Base-by-base conservation (phyloP, 1,140 invertebrate species). In the Maconellicoccus hirsutus region DNA sequence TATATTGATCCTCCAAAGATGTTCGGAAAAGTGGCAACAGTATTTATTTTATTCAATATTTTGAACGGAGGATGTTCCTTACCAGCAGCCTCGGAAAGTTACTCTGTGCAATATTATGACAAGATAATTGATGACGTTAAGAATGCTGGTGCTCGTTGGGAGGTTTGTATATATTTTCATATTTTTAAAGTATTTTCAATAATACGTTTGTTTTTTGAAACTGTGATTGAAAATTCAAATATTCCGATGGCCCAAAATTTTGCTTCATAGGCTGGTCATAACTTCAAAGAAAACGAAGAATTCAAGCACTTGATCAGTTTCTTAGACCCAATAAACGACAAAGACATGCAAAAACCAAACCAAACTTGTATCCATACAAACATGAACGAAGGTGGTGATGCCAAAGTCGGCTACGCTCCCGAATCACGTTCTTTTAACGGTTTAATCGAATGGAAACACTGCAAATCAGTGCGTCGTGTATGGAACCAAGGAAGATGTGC, bases 361-460 rank as follows among this genome's bases (percentile, higher is more conserved):
- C 25, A 12, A 66, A 12, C 19, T 23, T 4, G 12, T 3, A 16
- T 52, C 6, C n/a, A 52, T 52, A 3, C 42, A 52, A 6, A 52
- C 42, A 6, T 3, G n/a, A 52, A 33, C 12, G 29, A 59, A 19
- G 10, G 1, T 4, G 10, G 6, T 25, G 10, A n/a, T n/a, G n/a
- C 8, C 10, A 22, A 16, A 26, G 61, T 66, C 2, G 22, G 22
- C 4, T 22, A 66, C 25, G 61, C 21, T 23, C 61, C 22, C 25
- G 91, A n/a, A n/a, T n/a, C 0, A 83, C 73, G 86, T 21, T 81
- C 84, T 73, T 95, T 95, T 78, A 91, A 94, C 79, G 79, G 91
- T 0, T 80, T 91, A 42, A 79, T 82, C 70, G 81, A 91, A 72
- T 95, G 92, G 93, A 85, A 90, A 0, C 77, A 91, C 74, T 96